Base-by-base conservation (phyloP, 2,797 vertebrate genomes). In the Pogonophryne albipinna region DNA sequence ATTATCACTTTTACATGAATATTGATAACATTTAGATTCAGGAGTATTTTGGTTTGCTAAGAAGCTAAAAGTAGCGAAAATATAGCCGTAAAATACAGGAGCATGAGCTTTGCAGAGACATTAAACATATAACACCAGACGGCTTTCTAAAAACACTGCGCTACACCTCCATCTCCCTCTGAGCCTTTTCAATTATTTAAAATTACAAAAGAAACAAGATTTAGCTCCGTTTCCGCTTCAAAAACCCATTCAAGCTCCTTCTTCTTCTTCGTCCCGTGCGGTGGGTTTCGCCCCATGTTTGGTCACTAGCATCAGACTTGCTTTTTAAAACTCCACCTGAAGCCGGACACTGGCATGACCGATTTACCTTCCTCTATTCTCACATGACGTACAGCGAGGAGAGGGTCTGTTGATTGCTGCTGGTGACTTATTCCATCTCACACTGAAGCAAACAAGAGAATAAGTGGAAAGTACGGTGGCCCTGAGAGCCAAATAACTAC, bases 261-360 rank as follows among this genome's bases (percentile, higher is more conserved):
- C 61, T 17, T 62, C 51, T 17, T 62, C 51, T n/a, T n/a, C n/a
- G n/a, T n/a, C n/a, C n/a, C n/a, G 59, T 71, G 83, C 23, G 76
- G 66, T 73, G 72, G 68, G 71, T 76, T 77, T 79, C 42, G 10
- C 76, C 75, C 38, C 1, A 0, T 8, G 69, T 80, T 78, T 86
- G 83, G 68, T 84, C 78, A 71, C 68, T 55, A 3, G 69, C 27
- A 0, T 62, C 65, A 62, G 70, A 88, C 87, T 49, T 2, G 19
- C 69, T 76, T 74, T 82, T 74, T 64, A 44, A 69, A 81, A 80
- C 67, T 57, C 55, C 57, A 66, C 55, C 56, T 8, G 41, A 66
- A 72, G 71, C 51, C 55, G 58, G 62, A 20, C 20, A 20, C 20
- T 20, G 20, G 20, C 20, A 2, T 20, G 20, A 20, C 20, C 61